Percentiles rank a stretch among this genome's conserved stretches.
Evolutionary conservation across 2,113 vertebrate genomes (phyloP).

Genomic region (Rhagologus leucostigma): DNA sequence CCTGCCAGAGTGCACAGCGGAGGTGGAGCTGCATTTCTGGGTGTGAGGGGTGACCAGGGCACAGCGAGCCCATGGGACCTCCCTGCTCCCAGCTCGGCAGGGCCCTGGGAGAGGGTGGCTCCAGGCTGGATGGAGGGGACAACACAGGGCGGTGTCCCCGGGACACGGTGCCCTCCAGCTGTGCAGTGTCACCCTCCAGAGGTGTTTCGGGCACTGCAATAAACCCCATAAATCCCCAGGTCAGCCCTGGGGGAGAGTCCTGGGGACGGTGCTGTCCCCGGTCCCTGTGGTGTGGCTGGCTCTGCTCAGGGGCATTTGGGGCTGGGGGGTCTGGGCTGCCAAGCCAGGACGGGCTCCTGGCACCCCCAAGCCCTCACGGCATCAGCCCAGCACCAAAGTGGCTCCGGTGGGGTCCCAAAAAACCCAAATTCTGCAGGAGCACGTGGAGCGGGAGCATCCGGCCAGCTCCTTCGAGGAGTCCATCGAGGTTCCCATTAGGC

Average conservation of each 20-base stretch:
- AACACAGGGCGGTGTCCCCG: rapidly evolving
- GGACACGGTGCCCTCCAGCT: not conserved
- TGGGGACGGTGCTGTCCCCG: not conserved
- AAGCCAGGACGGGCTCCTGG: not conserved
- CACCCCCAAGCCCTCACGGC: not conserved
- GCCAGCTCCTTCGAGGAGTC: not conserved
- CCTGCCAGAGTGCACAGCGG: not conserved
- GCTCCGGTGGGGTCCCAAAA: not conserved
- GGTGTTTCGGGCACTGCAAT: not conserved
- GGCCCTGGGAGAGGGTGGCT: not conserved
- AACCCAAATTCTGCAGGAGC: rapidly evolving
- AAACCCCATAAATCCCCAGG: not conserved
- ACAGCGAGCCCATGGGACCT: not conserved
- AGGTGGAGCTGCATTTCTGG: not conserved
- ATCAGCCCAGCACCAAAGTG: not conserved
- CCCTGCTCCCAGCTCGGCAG: not conserved
- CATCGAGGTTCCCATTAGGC: not conserved
- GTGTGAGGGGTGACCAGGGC: not conserved
- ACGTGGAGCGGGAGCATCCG: rapidly evolving
- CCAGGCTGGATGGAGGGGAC: not conserved
- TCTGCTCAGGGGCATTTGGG: not conserved
- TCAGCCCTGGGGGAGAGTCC: rapidly evolving
- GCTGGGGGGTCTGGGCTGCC: not conserved
- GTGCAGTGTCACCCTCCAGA: not conserved
- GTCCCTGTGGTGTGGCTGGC: not conserved